These are phyloP conservation scores for Aquatica leii DNA, from an alignment of 2,888 invertebrate species.

Conservation along the genomic window DNA sequence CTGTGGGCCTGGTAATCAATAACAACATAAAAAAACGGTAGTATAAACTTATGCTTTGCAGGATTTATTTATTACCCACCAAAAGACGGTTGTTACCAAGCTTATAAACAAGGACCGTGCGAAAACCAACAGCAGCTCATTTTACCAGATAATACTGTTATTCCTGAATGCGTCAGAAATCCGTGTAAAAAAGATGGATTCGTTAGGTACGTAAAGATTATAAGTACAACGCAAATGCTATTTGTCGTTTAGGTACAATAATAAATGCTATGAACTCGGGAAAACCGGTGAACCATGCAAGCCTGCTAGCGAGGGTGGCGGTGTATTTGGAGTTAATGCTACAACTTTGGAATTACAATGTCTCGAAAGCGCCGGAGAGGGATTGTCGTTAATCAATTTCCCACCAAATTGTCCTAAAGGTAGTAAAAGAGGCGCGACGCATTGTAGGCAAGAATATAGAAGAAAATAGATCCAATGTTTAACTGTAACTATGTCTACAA, in stretches of 20 bases:
- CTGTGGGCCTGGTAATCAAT: constrained; percentile 64
- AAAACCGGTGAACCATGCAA: constrained; percentile 60
- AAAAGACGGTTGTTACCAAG: constrained; percentile 69
- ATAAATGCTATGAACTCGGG: constrained; percentile 61
- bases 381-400: constrained; percentile 48
- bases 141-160: constrained; percentile 62
- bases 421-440: constrained; percentile 49
- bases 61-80: constrained; percentile 69
- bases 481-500: too few species aligned
- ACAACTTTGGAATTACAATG: constrained; percentile 68
- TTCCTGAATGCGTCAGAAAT: constrained; percentile 70
- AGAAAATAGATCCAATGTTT: constrained; percentile 9
- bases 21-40: neutral
- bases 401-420: constrained; percentile 51
- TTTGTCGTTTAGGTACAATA: constrained; percentile 53
- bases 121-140: constrained; percentile 64
- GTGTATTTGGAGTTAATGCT: constrained; percentile 68
- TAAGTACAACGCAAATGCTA: neutral
- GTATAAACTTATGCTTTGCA: constrained; percentile 50
- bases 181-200: constrained; percentile 66
- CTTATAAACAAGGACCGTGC: constrained; percentile 74
- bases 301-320: constrained; percentile 56
- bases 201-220: constrained; percentile 58
- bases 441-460: constrained; percentile 42
- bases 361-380: constrained; percentile 51